These are phyloP conservation scores for Gerris buenoi DNA, from an alignment of 1,140 invertebrate genomes.

Conservation along the genomic window DNA sequence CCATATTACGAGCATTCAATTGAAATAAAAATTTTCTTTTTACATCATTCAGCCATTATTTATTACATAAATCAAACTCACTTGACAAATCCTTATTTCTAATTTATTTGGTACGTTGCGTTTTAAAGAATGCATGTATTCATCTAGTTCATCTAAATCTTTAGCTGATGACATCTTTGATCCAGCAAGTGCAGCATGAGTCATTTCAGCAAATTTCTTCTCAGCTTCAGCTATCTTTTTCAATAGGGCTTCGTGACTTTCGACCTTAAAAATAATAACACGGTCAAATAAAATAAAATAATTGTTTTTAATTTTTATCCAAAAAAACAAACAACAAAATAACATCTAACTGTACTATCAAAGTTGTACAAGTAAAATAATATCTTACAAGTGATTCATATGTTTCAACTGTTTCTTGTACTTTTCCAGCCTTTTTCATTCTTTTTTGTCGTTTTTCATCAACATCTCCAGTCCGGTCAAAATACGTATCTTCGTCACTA, in stretches of 20 bases:
- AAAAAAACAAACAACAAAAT: background rate
- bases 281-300: background rate
- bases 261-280: slow-evolving; percentile 35
- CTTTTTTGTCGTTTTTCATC: slow-evolving; percentile 70
- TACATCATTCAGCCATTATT: background rate
- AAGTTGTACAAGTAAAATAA: background rate
- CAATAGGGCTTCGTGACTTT: slow-evolving; percentile 46
- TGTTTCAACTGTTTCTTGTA: slow-evolving; percentile 46
- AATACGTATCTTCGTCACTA: slow-evolving; percentile 92
- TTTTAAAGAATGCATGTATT: slow-evolving; percentile 51
- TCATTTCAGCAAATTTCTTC: slow-evolving; percentile 20
- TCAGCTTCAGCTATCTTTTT: slow-evolving; percentile 34
- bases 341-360: background rate
- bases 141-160: slow-evolving; percentile 50
- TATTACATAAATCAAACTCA: slow-evolving; percentile 19
- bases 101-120: slow-evolving; percentile 31
- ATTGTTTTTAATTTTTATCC: background rate
- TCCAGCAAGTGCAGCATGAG: slow-evolving; percentile 5
- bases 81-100: slow-evolving; percentile 39
- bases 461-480: slow-evolving; percentile 85
- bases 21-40: no score
- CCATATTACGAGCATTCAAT: no score
- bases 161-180: slow-evolving; percentile 17
- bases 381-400: slow-evolving; percentile 60
- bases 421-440: slow-evolving; percentile 50